These are phyloP conservation scores for Poeciliopsis turneri DNA, from an alignment of 2,797 vertebrate species.

Conservation along the genomic window DNA sequence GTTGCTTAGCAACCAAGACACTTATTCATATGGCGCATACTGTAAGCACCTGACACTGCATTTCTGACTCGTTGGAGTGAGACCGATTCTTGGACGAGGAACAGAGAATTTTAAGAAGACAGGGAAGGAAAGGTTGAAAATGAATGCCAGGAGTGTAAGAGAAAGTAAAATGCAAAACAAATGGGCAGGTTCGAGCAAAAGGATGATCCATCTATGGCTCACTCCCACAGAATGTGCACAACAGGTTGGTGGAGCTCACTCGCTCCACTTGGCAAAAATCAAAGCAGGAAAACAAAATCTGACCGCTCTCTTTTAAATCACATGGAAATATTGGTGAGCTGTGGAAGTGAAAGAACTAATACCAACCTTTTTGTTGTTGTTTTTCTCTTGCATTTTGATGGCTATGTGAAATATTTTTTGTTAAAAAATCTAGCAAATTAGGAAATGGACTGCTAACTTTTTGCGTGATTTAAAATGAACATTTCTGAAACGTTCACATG, in stretches of 20 bases:
- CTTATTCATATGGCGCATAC: constrained; percentile 74
- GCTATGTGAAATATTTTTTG: background rate
- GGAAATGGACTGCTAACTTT: background rate
- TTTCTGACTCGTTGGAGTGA: constrained; percentile 69
- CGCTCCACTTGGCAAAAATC: constrained; percentile 49
- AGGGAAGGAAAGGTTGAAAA: constrained; percentile 35
- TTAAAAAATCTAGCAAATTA: background rate
- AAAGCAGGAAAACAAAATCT: constrained; percentile 15
- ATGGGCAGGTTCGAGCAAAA: constrained; percentile 45
- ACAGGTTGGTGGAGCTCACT: constrained; percentile 70
- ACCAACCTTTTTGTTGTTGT: background rate
- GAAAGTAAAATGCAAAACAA: constrained; percentile 32
- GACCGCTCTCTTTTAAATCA: constrained; percentile 42
- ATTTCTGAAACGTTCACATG: background rate
- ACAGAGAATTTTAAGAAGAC: constrained; percentile 36
- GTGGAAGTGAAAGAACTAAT: constrained; percentile 26
- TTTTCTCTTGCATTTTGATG: background rate
- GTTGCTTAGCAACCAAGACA: constrained; percentile 82
- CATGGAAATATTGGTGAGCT: constrained; percentile 30
- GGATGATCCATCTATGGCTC: constrained; percentile 44
- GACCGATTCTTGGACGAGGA: constrained; percentile 52
- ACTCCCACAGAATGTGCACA: constrained; percentile 64
- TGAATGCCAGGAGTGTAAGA: constrained; percentile 46
- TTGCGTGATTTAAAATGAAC: background rate
- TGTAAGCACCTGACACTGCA: constrained; percentile 71